Evolutionary conservation across 2,797 vertebrate species (phyloP), one percentile per base, ranked within the genome.

Genomic region (Orientallactaga sibirica): DNA sequence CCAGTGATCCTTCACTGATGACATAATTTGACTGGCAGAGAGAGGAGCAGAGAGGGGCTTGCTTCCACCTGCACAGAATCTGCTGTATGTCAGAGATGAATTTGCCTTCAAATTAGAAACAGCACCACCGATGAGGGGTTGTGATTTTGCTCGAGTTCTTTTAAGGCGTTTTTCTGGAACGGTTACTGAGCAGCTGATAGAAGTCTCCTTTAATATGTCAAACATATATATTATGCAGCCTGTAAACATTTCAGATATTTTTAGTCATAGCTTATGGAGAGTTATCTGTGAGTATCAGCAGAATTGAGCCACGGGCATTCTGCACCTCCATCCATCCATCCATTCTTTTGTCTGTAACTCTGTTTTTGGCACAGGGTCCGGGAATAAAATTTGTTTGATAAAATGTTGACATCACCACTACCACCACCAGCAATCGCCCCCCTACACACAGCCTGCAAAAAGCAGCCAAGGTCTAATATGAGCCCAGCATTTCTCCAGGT

Each of bases 101-200:
- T 99, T 99, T 98, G 98, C 98, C 98, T 99, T 99, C 99, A 99
- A 99, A 99, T 99, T 99, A 99, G 99, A 99, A 98, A 99, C 98
- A 99, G 99, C 99, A 98, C 98, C 98, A 98, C 98, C 99, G 98
- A 99, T 98, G 98, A 98, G 98, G 98, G 99, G 97, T 98, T 98
- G 98, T 98, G 99, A 99, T 99, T 99, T 99, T 99, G 97, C 98
- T 98, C 98, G 98, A 98, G 98, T 97, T 98, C 98, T 98, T 98
- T 99, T 96, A 98, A 98, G 98, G 98, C 96, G 66, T 98, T 98
- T 98, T 95, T 94, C 96, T 97, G 95, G 97, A 98, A 98, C 97
- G 97, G 96, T 98, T 98, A 96, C 96, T 89, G 97, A 98, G 96
- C 97, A 98, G 97, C 96, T 98, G 97, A 98, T 97, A 97, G 92